Percentiles rank a stretch among this genome's conserved stretches.
phyloP scores from a whole-genome alignment of 1,140 invertebrate species.

The Pseudomyrmex concolor region DNA sequence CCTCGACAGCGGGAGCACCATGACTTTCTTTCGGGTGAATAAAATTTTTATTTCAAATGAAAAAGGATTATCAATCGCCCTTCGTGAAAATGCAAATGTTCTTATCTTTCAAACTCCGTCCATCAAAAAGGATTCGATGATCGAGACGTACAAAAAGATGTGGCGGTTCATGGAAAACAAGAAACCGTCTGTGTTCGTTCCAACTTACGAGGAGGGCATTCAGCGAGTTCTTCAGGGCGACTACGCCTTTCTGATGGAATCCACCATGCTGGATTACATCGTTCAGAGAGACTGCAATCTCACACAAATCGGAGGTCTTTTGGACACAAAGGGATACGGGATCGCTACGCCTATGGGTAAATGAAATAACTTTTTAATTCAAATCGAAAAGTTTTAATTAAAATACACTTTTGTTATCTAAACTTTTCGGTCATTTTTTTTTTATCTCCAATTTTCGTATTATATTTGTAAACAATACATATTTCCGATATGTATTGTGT shows the following conservation, averaged over 20 bases:
- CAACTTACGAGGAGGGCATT: slow-evolving; percentile 92
- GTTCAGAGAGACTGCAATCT: slow-evolving; percentile 96
- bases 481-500: too few species aligned
- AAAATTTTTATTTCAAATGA: slow-evolving; percentile 4
- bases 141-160: slow-evolving; percentile 95
- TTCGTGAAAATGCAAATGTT: background rate
- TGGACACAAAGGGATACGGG: slow-evolving; percentile 93
- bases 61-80: too few species aligned
- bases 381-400: too few species aligned
- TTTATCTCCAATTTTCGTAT: too few species aligned
- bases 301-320: slow-evolving; percentile 95
- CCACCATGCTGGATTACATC: slow-evolving; percentile 95
- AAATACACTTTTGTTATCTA: too few species aligned
- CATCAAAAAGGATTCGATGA: slow-evolving; percentile 89
- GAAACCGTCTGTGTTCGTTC: slow-evolving; percentile 90
- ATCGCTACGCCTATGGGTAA: slow-evolving; percentile 87
- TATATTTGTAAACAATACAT: too few species aligned
- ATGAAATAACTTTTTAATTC: background rate
- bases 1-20: slow-evolving; percentile 91
- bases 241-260: slow-evolving; percentile 98
- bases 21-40: slow-evolving; percentile 92
- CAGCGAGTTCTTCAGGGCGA: slow-evolving; percentile 90
- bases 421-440: too few species aligned
- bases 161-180: slow-evolving; percentile 93
- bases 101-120: background rate